Conservation (phyloP, 2,113 vertebrate species). For the Camelus bactrianus region DNA sequence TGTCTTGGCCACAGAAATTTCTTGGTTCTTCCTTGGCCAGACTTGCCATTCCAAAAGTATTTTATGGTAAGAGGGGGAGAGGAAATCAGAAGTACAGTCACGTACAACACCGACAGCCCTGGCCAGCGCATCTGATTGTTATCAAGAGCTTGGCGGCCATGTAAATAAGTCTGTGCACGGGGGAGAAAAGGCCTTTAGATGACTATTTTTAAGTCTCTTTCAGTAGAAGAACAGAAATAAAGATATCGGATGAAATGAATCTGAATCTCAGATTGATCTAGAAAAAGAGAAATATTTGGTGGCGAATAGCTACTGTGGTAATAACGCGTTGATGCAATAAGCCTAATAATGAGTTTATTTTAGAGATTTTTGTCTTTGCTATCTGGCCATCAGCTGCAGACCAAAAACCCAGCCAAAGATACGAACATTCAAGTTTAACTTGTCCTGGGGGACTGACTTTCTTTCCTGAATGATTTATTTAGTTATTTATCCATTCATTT, state of each 20-base stretch:
- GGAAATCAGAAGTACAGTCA: slow-evolving; percentile 29
- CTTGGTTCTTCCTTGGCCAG: neutral
- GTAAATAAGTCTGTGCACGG: neutral
- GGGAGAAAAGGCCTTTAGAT: neutral
- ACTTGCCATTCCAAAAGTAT: neutral
- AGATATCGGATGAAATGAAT: slow-evolving; percentile 58
- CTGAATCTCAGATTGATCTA: slow-evolving; percentile 52
- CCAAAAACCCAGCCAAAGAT: slow-evolving; percentile 49
- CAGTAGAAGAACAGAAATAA: slow-evolving; percentile 63
- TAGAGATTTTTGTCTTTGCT: slow-evolving; percentile 75
- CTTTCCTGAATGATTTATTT: slow-evolving; percentile 41
- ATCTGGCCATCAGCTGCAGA: slow-evolving; percentile 67
- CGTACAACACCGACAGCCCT: neutral
- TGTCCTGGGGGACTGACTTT: slow-evolving; percentile 56
- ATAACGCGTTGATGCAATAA: slow-evolving; percentile 43
- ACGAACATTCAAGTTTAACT: slow-evolving; percentile 47
- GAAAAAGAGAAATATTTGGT: slow-evolving; percentile 60
- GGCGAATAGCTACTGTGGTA: slow-evolving; percentile 57
- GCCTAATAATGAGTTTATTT: slow-evolving; percentile 75
- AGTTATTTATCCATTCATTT: neutral
- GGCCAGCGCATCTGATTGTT: slow-evolving; percentile 25
- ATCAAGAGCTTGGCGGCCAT: neutral
- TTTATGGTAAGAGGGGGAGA: neutral
- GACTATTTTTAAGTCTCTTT: slow-evolving; percentile 36
- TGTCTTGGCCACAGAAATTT: slow-evolving; percentile 1